Conservation (phyloP, 2,797 vertebrate species). For the Tangara arthus region DNA sequence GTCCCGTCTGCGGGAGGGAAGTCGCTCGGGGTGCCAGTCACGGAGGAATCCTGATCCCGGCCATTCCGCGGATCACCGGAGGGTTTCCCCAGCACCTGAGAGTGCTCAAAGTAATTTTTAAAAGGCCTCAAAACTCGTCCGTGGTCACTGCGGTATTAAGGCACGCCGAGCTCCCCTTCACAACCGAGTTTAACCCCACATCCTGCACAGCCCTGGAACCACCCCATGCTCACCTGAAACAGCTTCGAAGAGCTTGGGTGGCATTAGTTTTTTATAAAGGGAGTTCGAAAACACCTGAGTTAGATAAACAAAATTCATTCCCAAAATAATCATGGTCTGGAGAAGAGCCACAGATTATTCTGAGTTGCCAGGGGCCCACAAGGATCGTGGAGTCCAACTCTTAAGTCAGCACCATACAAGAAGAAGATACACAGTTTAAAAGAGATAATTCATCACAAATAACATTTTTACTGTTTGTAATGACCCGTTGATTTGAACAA, state of each 20-base stretch:
- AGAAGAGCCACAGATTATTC: not conserved
- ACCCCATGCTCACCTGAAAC: fast-evolving
- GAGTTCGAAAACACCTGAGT: fast-evolving
- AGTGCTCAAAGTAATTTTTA: not conserved
- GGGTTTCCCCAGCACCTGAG: not conserved
- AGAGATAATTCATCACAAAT: fast-evolving
- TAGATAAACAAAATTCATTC: not conserved
- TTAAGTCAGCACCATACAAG: no score
- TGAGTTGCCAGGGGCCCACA: no score
- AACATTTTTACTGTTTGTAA: fast-evolving
- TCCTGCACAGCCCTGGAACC: not conserved
- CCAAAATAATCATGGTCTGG: fast-evolving
- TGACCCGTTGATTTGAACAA: fast-evolving
- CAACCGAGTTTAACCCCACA: not conserved
- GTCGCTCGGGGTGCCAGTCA: fast-evolving
- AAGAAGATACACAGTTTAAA: not conserved
- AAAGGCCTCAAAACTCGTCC: not conserved
- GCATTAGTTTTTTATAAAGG: fast-evolving
- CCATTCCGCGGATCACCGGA: not conserved
- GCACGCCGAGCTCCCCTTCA: not conserved
- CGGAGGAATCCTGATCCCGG: not conserved
- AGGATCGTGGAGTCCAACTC: no score
- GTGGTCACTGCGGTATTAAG: not conserved
- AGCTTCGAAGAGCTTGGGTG: fast-evolving
- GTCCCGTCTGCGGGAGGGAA: not conserved